Base-by-base conservation (phyloP, 2,888 invertebrate species). In the Pemphredon lugubris region DNA sequence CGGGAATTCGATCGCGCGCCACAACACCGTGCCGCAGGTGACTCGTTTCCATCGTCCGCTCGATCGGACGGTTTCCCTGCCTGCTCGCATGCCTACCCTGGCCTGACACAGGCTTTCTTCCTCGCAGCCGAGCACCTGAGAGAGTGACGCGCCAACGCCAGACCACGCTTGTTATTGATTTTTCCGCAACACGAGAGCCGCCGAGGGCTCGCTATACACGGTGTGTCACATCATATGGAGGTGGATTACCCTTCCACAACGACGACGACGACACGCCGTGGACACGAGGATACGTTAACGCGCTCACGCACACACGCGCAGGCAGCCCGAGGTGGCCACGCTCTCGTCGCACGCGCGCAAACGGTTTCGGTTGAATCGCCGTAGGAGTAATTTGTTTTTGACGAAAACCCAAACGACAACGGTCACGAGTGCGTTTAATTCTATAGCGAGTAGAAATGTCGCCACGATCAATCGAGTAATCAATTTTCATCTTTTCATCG, bases 131-230 rank as follows among this genome's bases (percentile, higher is more conserved):
- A 71, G 79, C 86, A 87, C 85, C 85, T 86, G 86, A 85, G 81
- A 82, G 82, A 78, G 78, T 79, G 82, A 77, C 82, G 84, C 83
- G 84, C 82, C 82, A n/a, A 79, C 77, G 79, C 82, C 86, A 83
- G 79, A 82, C 86, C 85, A 87, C 83, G 87, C 84, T 87, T 86
- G 86, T 84, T 88, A 88, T 88, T 88, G 88, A 88, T 88, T 88
- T 88, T 88, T 87, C 86, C 81, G 81, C 84, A 83, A 84, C 83
- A 79, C 84, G 83, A 85, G 84, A 81, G 79, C 82, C 77, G 65
- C 75, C 68, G 72, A 70, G 71, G 64, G 69, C 67, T 68, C 48
- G 59, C 61, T 75, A 26, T 65, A 55, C n/a, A n/a, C 80, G 75
- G 74, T 75, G 74, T 84, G 84, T 83, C 84, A 82, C 83, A 81